Conservation (phyloP, 2,888 invertebrate genomes). For the Trypoxylon attenuatum region DNA sequence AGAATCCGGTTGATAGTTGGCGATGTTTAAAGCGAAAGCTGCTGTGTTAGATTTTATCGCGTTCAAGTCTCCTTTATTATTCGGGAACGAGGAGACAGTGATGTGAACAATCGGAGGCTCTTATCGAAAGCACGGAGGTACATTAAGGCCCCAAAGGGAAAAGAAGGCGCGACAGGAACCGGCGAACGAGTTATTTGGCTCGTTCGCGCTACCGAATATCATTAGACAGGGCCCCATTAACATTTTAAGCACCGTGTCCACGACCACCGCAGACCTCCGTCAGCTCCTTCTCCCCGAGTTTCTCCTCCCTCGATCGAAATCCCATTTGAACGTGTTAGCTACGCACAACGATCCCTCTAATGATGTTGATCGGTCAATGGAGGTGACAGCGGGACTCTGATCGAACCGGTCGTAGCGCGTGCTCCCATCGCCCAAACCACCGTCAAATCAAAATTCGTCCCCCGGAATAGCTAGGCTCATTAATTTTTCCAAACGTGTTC, state of each 20-base stretch:
- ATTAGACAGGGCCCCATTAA: constrained; percentile 60
- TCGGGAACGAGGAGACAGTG: constrained; percentile 20
- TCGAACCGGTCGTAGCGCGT: too few relatives aligned
- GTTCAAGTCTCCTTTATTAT: constrained; percentile 30
- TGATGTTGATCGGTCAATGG: constrained; percentile 66
- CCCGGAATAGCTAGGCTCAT: too few relatives aligned
- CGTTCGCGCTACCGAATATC: constrained; percentile 62
- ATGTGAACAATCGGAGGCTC: constrained; percentile 19
- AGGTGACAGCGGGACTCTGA: constrained; percentile 53
- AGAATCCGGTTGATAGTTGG: constrained; percentile 4
- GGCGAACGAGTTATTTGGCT: constrained; percentile 53
- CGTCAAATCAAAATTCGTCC: neutral
- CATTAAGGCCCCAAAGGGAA: constrained; percentile 14
- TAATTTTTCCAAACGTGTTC: too few relatives aligned
- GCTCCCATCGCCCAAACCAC: too few relatives aligned
- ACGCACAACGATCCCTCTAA: constrained; percentile 51
- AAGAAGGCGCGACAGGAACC: constrained; percentile 22
- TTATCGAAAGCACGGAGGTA: constrained; percentile 25
- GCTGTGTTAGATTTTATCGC: constrained; percentile 5
- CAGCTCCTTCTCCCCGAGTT: too few relatives aligned
- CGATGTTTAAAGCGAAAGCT: constrained; percentile 32
- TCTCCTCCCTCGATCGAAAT: constrained; percentile 52
- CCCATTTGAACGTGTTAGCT: constrained; percentile 37
- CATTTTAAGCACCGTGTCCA: constrained; percentile 59
- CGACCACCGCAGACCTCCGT: constrained; percentile 44